Evolutionary conservation across 92 coral and sea anemone genomes (phyloP), one percentile per base, ranked within the genome.

Genomic region (Umimayanthus kanabou): DNA sequence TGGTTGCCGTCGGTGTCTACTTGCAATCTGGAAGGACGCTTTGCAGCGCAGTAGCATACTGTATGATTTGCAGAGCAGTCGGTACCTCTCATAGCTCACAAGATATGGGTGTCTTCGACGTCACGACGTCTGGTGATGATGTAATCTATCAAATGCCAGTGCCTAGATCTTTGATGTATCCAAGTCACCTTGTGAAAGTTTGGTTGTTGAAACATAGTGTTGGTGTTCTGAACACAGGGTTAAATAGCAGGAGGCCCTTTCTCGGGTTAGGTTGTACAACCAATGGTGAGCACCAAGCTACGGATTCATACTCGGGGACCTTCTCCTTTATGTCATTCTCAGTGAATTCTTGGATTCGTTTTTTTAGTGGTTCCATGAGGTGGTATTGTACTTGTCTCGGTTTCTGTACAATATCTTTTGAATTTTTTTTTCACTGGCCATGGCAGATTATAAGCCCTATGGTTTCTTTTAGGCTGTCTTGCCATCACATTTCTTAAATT

Each of bases 121-220:
- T 66, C 6, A 20, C 26, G 72, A 66, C 72, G 28, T 66, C 72
- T 66, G 5, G 13, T 66, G 8, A 66, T 66, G 29, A 66, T 20
- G 9, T 6, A 49, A 13, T 49, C 55, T 49, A 49, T 49, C 55
- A 49, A 6, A 13, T 49, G 55, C 55, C 13, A 49, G 55, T 49
- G 55, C 9, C 9, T 66, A 5, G 72, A 66, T 66, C 26, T 66
- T 2, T 2, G 72, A 66, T 25, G 29, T 1, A 66, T 66, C 72
- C 72, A 7, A 20, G 77, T 73, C 77, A 37, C 45, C 20, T 73
- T 73, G 45, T 73, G 77, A 20, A 43, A 29, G 43, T 73, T 43
- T 73, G 77, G 43, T 43, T 73, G 77, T 73, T 73, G 77, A 73
- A 73, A 73, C 20, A 73, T 14, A 6, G 77, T 73, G 77, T 73